phyloP scores from a whole-genome alignment of 2,797 vertebrate genomes.

The Euthynnus affinis region DNA sequence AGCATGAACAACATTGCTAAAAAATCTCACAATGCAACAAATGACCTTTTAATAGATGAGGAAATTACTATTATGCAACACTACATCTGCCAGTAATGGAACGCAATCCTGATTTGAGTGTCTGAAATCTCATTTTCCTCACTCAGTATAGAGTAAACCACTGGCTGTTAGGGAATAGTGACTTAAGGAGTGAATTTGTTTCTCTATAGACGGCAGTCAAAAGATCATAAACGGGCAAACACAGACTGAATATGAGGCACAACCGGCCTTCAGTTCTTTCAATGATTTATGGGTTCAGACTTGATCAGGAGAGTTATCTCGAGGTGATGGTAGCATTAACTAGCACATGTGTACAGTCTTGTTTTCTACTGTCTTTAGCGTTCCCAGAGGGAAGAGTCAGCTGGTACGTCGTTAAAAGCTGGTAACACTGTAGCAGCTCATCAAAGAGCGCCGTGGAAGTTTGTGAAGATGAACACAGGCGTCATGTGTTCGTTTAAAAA shows the following conservation, averaged over 20 bases:
- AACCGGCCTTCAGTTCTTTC: neutral
- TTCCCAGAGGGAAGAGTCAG: constrained; percentile 23
- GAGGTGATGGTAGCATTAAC: constrained; percentile 10
- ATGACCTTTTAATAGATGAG: neutral
- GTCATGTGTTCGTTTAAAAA: constrained; percentile 27
- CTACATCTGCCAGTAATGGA: constrained; percentile 7
- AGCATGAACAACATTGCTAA: neutral
- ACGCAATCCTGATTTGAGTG: neutral
- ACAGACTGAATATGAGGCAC: neutral
- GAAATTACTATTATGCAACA: constrained; percentile 45
- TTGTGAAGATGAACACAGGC: constrained; percentile 3
- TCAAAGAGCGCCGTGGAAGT: neutral
- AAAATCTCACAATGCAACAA: constrained; percentile 1
- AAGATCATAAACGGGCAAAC: neutral
- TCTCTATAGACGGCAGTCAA: constrained; percentile 17
- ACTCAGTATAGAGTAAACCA: neutral
- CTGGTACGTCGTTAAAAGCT: neutral
- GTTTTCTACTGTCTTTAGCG: constrained; percentile 11
- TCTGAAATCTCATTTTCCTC: neutral
- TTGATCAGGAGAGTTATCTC: neutral
- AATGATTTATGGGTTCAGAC: neutral
- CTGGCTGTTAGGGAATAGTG: neutral
- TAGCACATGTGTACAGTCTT: constrained; percentile 25
- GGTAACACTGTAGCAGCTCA: constrained; percentile 36
- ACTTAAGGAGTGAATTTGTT: neutral